A percentile compares a stretch with the other conserved stretches of the same genome.
phyloP scores from a whole-genome alignment of 2,797 vertebrate species.

The Propithecus perrieri region DNA sequence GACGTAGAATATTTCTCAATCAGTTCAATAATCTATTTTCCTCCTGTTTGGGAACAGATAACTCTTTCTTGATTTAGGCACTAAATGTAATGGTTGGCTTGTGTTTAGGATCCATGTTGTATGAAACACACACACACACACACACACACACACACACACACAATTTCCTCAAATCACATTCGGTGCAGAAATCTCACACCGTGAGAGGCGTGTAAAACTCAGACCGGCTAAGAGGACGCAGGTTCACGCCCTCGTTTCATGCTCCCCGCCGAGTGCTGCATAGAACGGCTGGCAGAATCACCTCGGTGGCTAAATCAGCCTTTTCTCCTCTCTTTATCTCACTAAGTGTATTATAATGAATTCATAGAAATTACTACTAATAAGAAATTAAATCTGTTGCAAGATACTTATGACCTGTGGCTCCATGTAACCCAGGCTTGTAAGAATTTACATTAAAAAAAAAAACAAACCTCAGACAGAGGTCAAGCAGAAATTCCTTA shows the following conservation, averaged over 20 bases:
- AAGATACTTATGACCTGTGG: background rate
- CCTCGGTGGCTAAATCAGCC: background rate
- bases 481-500: background rate
- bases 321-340: background rate
- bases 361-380: background rate
- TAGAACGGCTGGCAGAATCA: background rate
- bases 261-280: fast-evolving
- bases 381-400: background rate
- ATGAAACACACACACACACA: background rate
- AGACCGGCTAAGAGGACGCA: background rate
- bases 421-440: background rate
- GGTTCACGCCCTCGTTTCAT: background rate
- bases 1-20: background rate
- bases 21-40: background rate
- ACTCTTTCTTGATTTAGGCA: background rate
- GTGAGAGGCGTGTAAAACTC: fast-evolving
- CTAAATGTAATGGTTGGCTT: background rate
- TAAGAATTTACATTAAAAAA: background rate
- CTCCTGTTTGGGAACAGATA: background rate
- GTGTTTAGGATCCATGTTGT: background rate
- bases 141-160: background rate
- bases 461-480: background rate
- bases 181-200: background rate
- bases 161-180: background rate
- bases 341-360: background rate